These are phyloP conservation scores for Brachionus rotundiformis DNA, from an alignment of 1,140 invertebrate species.

Conservation along the genomic window DNA sequence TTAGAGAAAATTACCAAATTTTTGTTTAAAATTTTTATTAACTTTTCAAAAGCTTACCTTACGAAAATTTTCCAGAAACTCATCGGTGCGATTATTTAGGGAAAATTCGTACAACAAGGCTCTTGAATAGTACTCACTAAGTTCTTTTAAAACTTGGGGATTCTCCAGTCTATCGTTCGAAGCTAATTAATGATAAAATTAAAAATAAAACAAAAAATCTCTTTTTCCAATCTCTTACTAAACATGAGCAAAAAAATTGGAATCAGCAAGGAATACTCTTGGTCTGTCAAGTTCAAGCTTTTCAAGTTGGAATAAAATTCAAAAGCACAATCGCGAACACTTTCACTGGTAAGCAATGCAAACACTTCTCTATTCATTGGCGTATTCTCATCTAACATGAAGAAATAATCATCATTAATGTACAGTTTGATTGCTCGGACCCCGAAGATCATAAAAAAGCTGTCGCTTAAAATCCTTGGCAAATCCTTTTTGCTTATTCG, in stretches of 20 bases:
- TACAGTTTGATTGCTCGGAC: not conserved
- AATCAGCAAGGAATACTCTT: not conserved
- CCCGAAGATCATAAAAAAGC: not conserved
- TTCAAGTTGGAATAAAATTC: constrained; percentile 36
- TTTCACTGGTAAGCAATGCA: not conserved
- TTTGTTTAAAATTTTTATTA: too few relatives aligned
- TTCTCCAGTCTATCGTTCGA: not conserved
- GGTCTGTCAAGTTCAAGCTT: not conserved
- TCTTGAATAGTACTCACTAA: constrained; percentile 11
- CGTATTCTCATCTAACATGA: constrained; percentile 9
- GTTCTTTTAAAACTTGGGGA: not conserved
- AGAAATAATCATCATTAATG: constrained; percentile 21
- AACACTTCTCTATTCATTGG: not conserved
- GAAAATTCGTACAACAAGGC: constrained; percentile 15
- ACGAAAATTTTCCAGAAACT: constrained; percentile 31
- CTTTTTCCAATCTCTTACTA: too few relatives aligned
- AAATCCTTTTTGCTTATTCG: not conserved
- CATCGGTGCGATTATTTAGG: not conserved
- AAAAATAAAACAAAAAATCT: not conserved
- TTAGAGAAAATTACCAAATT: too few relatives aligned
- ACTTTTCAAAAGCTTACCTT: not conserved
- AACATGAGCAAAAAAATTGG: not conserved
- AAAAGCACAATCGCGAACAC: not conserved
- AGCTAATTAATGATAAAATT: not conserved
- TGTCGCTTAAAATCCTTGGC: not conserved